phyloP scores from a whole-genome alignment of 2,113 vertebrate species.

The Archocentrus centrarchus region DNA sequence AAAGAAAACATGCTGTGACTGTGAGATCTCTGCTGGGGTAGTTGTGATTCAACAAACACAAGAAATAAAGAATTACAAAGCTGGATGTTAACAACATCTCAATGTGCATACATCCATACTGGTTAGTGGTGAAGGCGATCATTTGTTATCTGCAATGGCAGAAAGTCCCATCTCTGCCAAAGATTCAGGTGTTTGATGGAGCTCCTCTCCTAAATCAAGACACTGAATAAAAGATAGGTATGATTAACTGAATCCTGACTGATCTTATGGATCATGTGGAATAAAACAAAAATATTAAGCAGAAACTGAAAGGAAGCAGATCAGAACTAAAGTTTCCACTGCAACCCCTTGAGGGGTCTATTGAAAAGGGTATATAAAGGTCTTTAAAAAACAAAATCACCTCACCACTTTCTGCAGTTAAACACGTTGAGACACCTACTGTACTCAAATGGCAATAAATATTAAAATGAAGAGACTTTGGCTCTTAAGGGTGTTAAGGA shows the following conservation, averaged over 20 bases:
- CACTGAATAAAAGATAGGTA: no score
- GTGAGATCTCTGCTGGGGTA: not conserved
- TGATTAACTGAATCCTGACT: no score
- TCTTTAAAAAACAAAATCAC: not conserved
- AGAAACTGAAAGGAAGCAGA: not conserved
- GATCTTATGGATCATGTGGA: not conserved
- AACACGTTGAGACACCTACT: slow-evolving; percentile 28
- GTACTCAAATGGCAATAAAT: slow-evolving; percentile 11
- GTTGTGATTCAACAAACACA: not conserved
- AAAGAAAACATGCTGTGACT: not conserved
- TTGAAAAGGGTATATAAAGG: not conserved
- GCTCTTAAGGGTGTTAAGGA: not conserved
- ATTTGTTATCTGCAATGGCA: not conserved
- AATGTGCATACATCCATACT: not conserved
- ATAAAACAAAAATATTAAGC: not conserved
- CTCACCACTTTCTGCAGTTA: not conserved
- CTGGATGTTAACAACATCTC: not conserved
- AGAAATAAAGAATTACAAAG: not conserved
- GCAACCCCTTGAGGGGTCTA: not conserved
- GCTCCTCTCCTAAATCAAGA: no score
- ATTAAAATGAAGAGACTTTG: slow-evolving; percentile 2
- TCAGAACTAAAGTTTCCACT: not conserved
- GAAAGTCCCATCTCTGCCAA: no score
- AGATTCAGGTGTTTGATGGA: no score
- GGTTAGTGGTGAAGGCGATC: not conserved